phyloP scores from a whole-genome alignment of 2,113 vertebrate species.

The Lycocorax pyrrhopterus region DNA sequence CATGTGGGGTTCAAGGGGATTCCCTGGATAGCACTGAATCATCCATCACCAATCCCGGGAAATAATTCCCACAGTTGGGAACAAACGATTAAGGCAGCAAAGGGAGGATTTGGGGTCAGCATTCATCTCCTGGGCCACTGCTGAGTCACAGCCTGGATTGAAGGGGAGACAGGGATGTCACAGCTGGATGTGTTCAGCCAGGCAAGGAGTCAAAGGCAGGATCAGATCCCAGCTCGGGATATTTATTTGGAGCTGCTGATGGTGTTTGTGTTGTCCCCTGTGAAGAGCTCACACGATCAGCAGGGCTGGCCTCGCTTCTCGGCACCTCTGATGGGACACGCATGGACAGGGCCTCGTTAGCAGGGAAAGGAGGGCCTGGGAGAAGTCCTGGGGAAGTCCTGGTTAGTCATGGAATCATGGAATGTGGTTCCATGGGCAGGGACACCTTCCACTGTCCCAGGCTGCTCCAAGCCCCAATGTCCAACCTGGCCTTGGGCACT shows the following conservation, averaged over 20 bases:
- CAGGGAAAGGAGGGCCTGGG: neutral
- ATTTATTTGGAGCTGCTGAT: neutral
- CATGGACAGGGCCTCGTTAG: neutral
- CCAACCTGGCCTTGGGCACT: neutral
- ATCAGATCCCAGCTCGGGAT: neutral
- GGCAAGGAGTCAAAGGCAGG: neutral
- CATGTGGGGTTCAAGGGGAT: slow-evolving; percentile 36
- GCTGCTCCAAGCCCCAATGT: neutral
- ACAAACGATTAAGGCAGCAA: slow-evolving; percentile 10
- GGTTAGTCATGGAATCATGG: neutral
- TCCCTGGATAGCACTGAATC: slow-evolving; percentile 65
- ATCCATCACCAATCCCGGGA: neutral
- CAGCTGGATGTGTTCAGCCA: neutral
- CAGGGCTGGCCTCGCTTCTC: neutral
- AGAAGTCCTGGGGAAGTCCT: neutral
- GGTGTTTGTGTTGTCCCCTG: neutral
- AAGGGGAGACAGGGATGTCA: neutral
- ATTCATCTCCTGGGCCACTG: neutral
- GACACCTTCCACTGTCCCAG: neutral
- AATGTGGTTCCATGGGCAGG: neutral
- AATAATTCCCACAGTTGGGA: slow-evolving; percentile 17
- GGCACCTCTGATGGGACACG: neutral
- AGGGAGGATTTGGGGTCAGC: neutral
- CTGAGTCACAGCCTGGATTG: slow-evolving; percentile 34
- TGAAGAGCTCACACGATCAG: neutral